A percentile compares a stretch with the other conserved stretches of the same genome.
Evolutionary conservation across 2,113 vertebrate genomes (phyloP).

Genomic region (Pachypanchax playfairii): DNA sequence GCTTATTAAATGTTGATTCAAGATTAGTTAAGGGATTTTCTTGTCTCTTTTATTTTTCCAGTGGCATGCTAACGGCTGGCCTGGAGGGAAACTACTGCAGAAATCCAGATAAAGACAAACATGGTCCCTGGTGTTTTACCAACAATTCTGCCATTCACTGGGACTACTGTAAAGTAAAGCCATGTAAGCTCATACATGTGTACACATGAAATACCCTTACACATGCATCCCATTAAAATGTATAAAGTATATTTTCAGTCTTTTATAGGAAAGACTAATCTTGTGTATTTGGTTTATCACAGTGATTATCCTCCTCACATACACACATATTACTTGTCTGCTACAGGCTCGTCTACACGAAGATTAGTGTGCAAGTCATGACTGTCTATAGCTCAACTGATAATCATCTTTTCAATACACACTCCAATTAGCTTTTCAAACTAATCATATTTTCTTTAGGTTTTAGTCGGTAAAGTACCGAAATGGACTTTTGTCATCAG

Average conservation of each 20-base stretch:
- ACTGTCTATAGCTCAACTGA: background rate
- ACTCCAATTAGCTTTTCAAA: background rate
- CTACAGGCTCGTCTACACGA: constrained; percentile 37
- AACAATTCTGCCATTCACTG: constrained; percentile 89
- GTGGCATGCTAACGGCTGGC: constrained; percentile 76
- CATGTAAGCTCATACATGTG: constrained; percentile 84
- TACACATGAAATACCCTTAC: background rate
- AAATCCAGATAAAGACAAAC: constrained; percentile 95
- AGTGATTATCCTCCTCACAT: background rate
- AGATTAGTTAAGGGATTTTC: constrained; percentile 22
- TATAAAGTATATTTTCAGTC: background rate
- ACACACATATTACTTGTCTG: constrained; percentile 19
- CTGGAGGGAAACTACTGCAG: constrained; percentile 91
- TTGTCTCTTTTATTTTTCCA: constrained; percentile 51
- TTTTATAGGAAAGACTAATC: constrained; percentile 1
- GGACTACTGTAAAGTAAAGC: constrained; percentile 94
- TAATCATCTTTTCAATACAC: background rate
- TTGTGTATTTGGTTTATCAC: constrained; percentile 11
- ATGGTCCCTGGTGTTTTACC: constrained; percentile 98
- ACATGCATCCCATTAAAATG: background rate
- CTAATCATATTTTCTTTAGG: background rate
- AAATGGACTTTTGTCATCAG: background rate
- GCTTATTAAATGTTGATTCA: constrained; percentile 27
- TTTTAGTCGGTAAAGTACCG: background rate
- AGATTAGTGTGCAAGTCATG: constrained; percentile 49